Evolutionary conservation across 2,888 invertebrate species (phyloP).

Genomic region (Cheilosia vulpina): DNA sequence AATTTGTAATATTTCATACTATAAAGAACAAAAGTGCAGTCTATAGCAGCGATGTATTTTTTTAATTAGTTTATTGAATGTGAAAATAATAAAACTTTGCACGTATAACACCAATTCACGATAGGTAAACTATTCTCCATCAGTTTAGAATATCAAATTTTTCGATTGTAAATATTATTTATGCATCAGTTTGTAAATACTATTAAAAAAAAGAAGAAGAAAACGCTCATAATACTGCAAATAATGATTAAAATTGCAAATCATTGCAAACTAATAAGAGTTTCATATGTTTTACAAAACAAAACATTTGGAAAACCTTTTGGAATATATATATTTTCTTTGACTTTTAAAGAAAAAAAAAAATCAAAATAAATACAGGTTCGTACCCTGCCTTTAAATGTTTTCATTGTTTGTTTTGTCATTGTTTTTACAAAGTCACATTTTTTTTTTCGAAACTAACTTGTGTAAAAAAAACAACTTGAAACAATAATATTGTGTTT

Average conservation of each 20-base stretch:
- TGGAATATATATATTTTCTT: slow-evolving; percentile 43
- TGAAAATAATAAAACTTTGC: slow-evolving; percentile 6
- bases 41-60: slow-evolving; percentile 34
- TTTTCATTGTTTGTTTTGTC: background rate
- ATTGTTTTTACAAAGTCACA: background rate
- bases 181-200: slow-evolving; percentile 16
- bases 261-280: background rate
- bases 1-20: slow-evolving; percentile 19
- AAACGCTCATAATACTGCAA: background rate
- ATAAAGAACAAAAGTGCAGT: slow-evolving; percentile 35
- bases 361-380: background rate
- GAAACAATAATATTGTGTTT: slow-evolving; percentile 15
- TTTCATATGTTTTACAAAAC: slow-evolving; percentile 5
- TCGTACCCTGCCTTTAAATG: background rate
- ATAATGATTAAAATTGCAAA: background rate
- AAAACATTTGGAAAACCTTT: background rate
- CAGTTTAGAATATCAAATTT: slow-evolving; percentile 11
- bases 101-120: slow-evolving; percentile 18
- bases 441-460: slow-evolving; percentile 22
- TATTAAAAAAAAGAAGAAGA: background rate
- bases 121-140: background rate
- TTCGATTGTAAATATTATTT: slow-evolving; percentile 57
- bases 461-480: slow-evolving; percentile 54
- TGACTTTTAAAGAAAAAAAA: slow-evolving; percentile 46
- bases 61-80: slow-evolving; percentile 25